Conservation (phyloP, 2,888 invertebrate species). For the Quadroppia sp. region DNA sequence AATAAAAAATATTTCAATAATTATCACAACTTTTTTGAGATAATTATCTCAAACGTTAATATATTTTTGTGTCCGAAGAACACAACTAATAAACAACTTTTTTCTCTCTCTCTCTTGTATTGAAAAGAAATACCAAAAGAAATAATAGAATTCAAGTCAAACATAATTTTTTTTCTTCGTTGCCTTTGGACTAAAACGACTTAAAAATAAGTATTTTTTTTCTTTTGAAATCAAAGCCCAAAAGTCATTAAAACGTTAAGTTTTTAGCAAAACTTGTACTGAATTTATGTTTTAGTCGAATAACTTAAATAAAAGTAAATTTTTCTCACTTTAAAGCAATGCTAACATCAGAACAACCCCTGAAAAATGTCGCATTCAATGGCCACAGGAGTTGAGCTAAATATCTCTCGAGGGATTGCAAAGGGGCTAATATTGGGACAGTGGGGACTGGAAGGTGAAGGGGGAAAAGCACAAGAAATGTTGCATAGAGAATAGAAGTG, state of each 20-base stretch:
- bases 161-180: not conserved
- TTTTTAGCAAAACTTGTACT: conserved; percentile 17
- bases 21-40: too few species aligned
- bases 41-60: not conserved
- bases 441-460: not conserved
- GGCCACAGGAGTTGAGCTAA: conserved; percentile 35
- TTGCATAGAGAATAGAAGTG: conserved; percentile 31
- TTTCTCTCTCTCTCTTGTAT: not conserved
- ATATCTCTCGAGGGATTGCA: conserved; percentile 36
- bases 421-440: not conserved
- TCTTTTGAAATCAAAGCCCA: not conserved
- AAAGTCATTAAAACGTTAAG: conserved; percentile 14
- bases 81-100: not conserved
- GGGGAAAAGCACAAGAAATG: not conserved
- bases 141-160: not conserved
- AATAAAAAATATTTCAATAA: too few species aligned
- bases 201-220: not conserved
- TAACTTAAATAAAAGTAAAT: conserved; percentile 26
- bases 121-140: not conserved
- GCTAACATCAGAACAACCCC: conserved; percentile 17
- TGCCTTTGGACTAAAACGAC: conserved; percentile 7
- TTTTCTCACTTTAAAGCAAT: conserved; percentile 24
- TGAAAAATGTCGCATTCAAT: conserved; percentile 30
- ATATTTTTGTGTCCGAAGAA: not conserved
- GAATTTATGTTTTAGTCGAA: conserved; percentile 24